phyloP scores from a whole-genome alignment of 1,140 invertebrate genomes.

The Zaprionus davidi region DNA sequence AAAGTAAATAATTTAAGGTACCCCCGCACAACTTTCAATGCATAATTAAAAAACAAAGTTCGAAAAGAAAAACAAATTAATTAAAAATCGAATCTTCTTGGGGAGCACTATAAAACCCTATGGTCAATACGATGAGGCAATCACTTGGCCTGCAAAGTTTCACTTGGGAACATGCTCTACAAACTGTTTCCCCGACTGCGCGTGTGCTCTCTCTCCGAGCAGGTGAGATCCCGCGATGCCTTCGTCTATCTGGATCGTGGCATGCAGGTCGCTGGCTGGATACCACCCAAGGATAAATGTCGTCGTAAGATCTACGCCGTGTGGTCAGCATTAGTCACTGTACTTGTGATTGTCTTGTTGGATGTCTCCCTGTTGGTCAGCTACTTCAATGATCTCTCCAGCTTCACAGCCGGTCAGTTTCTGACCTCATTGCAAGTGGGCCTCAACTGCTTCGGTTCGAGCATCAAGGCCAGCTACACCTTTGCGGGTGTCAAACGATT shows the following conservation, averaged over 20 bases:
- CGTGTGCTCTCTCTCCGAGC: conserved; percentile 4
- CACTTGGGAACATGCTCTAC: conserved; percentile 41
- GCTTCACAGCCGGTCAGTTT: conserved; percentile 54
- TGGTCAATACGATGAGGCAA: background rate
- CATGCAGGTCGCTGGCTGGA: conserved; percentile 49
- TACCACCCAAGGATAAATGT: conserved; percentile 14
- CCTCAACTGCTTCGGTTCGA: conserved; percentile 47
- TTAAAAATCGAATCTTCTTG: conserved; percentile 5
- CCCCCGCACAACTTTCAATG: conserved; percentile 7
- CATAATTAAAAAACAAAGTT: conserved; percentile 18
- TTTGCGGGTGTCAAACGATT: conserved; percentile 37
- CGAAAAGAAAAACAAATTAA: conserved; percentile 1
- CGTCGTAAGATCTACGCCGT: conserved; percentile 18
- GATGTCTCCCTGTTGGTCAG: conserved; percentile 21
- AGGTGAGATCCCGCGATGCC: conserved; percentile 47
- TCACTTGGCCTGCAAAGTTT: background rate
- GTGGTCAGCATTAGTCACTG: conserved; percentile 4
- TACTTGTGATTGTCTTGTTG: conserved; percentile 8
- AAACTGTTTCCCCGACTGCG: conserved; percentile 42
- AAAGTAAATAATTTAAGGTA: conserved; percentile 38
- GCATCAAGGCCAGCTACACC: conserved; percentile 40
- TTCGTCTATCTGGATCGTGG: conserved; percentile 49
- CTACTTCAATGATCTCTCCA: conserved; percentile 37
- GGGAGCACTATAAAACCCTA: conserved; percentile 22
- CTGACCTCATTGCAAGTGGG: conserved; percentile 55